phyloP scores from a whole-genome alignment of 2,888 invertebrate genomes.

The Chaitophorus viminalis region DNA sequence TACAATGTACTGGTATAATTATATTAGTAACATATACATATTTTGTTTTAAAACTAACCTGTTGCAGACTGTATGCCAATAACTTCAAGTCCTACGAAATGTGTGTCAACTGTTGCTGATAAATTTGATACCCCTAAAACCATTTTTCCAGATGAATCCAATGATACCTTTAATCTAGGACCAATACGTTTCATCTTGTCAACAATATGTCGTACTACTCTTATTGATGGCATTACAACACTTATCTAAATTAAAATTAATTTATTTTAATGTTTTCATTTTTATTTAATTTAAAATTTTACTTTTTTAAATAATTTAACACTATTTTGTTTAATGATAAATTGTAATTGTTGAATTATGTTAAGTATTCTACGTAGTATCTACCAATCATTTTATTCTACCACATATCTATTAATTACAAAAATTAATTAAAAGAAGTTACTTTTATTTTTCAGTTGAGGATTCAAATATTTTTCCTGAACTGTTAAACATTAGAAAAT shows the following conservation, averaged over 20 bases:
- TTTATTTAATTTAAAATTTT: background rate
- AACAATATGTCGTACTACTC: conserved; percentile 79
- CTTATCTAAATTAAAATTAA: conserved; percentile 73
- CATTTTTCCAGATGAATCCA: conserved; percentile 77
- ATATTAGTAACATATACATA: background rate
- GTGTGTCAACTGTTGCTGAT: conserved; percentile 81
- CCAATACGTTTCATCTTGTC: conserved; percentile 87
- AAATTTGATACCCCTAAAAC: conserved; percentile 82
- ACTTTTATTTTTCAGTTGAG: too few species aligned
- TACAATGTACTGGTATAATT: too few species aligned
- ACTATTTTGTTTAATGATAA: background rate
- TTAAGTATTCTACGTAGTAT: background rate
- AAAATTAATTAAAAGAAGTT: too few species aligned
- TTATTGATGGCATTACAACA: conserved; percentile 81
- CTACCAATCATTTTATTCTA: background rate
- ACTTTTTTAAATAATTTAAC: background rate
- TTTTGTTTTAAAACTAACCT: conserved; percentile 23
- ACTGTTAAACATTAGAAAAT: too few species aligned
- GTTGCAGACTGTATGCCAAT: conserved; percentile 64
- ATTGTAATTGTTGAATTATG: background rate
- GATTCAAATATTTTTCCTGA: too few species aligned
- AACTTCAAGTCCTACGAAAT: conserved; percentile 79
- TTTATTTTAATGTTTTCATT: background rate
- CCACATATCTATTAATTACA: too few species aligned
- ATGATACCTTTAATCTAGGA: conserved; percentile 77